Base-by-base conservation (phyloP, 2,888 invertebrate genomes). In the Spialia ferax region DNA sequence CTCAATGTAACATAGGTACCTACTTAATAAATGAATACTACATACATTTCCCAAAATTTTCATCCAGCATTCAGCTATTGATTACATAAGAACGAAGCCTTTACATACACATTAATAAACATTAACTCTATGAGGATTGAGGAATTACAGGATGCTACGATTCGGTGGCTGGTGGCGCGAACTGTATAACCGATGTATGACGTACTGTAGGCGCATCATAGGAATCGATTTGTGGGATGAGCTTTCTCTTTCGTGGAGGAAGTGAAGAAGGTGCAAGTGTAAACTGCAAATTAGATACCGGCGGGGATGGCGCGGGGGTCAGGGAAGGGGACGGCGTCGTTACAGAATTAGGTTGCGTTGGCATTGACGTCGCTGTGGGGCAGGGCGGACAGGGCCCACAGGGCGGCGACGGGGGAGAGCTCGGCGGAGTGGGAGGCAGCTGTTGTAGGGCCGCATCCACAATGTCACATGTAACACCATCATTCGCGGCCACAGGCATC, bases 191-290 rank as follows among this genome's bases (percentile, higher is more conserved):
- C 2, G 98, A 97, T 48, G 89, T 93, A 70, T 93, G 92, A 69
- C 92, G 88, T 62, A 89, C 91, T 71, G 79, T 79, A 69, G 96
- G 85, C 48, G 74, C 71, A 13, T 81, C 73, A 29, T 80, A 77
- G 11, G 76, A 72, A 94, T 96, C 78, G 93, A 96, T 88, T 95
- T 96, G 86, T 95, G 94, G 84, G 96, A 97, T 94, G 48, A 97
- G 95, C 86, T 97, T 97, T 70, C 97, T 95, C 86, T 97, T 98
- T 69, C 97, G 94, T 4, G 96, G 95, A 4, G 97, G 97, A 73
- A 97, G 87, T 69, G 96, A 96, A 1, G 89, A 89, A 52, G 85
- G 86, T 42, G 86, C 89, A 56, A 88, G 79, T 15, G 84, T 86
- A 69, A 83, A 85, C 64, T 88, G 87, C 61, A 86, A 75, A 62